Evolutionary conservation across 2,113 vertebrate genomes (phyloP).

Genomic region (Oryzias curvinotus): DNA sequence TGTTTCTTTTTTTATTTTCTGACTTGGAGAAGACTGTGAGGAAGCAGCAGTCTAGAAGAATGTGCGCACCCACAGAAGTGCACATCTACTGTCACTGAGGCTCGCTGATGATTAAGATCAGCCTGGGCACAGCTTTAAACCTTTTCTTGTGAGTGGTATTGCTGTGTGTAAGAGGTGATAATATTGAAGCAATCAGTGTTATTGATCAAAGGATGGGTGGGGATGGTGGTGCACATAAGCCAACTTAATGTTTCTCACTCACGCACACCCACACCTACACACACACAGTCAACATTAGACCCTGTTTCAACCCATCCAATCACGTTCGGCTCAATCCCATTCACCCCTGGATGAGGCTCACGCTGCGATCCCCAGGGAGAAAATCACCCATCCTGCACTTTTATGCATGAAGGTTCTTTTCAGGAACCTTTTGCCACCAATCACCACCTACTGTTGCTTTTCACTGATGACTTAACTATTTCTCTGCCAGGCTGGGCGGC

Average conservation of each 20-base stretch:
- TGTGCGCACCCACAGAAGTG: conserved; percentile 1
- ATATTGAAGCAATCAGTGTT: conserved; percentile 44
- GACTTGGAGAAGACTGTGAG: conserved; percentile 15
- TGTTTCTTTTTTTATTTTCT: conserved; percentile 19
- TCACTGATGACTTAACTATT: conserved; percentile 46
- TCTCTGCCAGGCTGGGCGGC: conserved; percentile 12
- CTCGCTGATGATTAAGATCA: conserved; percentile 16
- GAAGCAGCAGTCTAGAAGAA: conserved; percentile 7
- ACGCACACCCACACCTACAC: background rate
- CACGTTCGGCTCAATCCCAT: conserved; percentile 44
- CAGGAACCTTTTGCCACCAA: conserved; percentile 48
- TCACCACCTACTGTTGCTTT: conserved; percentile 23
- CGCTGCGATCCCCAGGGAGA: conserved; percentile 42
- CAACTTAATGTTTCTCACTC: conserved; percentile 28
- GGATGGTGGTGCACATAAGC: conserved; percentile 20
- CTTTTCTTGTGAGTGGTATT: conserved; percentile 13
- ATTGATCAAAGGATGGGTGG: conserved; percentile 45
- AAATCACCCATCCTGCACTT: conserved; percentile 48
- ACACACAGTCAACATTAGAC: conserved; percentile 24
- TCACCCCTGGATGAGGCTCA: conserved; percentile 51
- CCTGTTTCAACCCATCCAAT: conserved; percentile 56
- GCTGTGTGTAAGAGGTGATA: conserved; percentile 30
- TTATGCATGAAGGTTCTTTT: conserved; percentile 51
- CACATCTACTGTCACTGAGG: background rate
- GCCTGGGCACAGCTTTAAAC: background rate